A percentile compares a stretch with the other conserved stretches of the same genome.
These are phyloP conservation scores for Rhinolophus ferrumequinum DNA, from an alignment of 2,113 vertebrate species.

Conservation along the genomic window DNA sequence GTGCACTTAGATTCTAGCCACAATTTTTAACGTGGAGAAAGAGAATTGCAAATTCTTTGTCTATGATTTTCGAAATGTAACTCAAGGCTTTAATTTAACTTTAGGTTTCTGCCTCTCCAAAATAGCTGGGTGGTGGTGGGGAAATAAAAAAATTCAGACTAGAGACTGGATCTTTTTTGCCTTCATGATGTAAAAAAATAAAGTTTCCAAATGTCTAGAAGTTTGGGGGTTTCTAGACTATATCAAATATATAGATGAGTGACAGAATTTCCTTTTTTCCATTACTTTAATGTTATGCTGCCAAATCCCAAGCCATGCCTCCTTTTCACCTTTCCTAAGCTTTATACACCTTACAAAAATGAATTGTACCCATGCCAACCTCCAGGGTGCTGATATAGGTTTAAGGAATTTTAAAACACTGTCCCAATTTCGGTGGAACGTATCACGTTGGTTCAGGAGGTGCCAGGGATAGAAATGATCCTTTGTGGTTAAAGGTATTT, in stretches of 20 bases:
- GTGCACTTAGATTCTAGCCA: neutral
- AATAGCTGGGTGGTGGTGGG: neutral
- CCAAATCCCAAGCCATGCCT: neutral
- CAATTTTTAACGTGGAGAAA: constrained; percentile 28
- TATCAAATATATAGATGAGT: neutral
- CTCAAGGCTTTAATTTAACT: constrained; percentile 18
- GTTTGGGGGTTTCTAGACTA: neutral
- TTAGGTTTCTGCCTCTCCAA: constrained; percentile 3
- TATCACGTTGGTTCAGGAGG: neutral
- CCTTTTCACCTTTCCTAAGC: neutral
- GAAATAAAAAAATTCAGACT: neutral
- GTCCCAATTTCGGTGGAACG: neutral
- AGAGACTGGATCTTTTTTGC: neutral
- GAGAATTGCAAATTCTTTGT: neutral
- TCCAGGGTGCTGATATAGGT: neutral
- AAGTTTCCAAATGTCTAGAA: neutral
- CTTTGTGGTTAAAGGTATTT: constrained; percentile 10
- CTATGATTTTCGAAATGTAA: constrained; percentile 56
- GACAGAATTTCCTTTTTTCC: neutral
- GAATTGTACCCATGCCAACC: neutral
- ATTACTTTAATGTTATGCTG: constrained; percentile 21
- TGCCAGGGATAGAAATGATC: neutral
- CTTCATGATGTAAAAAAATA: neutral
- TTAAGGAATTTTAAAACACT: constrained; percentile 29
- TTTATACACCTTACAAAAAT: neutral